phyloP scores from a whole-genome alignment of 1,140 invertebrate species.

The Drosophila novamexicana region DNA sequence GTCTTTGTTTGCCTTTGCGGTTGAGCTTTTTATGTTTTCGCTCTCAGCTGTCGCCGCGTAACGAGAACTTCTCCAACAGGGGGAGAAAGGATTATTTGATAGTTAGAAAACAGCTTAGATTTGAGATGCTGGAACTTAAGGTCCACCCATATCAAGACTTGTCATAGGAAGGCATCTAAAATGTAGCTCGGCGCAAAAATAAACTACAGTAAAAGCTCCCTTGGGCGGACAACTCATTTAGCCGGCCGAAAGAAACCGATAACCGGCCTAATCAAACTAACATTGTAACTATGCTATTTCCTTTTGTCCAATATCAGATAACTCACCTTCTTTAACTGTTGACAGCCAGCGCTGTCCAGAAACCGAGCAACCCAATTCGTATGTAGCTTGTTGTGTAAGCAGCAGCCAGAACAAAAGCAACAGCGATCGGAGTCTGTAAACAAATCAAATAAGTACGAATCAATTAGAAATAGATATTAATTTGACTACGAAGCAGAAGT shows the following conservation, averaged over 20 bases:
- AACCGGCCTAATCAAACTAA: not conserved
- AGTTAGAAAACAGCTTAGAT: constrained; percentile 22
- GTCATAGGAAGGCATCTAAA: not conserved
- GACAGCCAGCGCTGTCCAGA: constrained; percentile 40
- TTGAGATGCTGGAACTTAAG: constrained; percentile 9
- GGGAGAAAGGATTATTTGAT: constrained; percentile 15
- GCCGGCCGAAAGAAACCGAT: not conserved
- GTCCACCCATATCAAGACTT: not conserved
- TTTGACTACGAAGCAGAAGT: not conserved
- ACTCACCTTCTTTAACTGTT: constrained; percentile 59
- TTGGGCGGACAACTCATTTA: not conserved
- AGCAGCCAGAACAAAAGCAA: constrained; percentile 26
- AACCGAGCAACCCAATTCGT: constrained; percentile 21
- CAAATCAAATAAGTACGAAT: not conserved
- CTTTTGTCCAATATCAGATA: not conserved
- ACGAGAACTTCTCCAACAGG: constrained; percentile 9
- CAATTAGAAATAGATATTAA: constrained; percentile 15
- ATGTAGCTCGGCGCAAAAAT: not conserved
- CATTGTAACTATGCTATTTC: not conserved
- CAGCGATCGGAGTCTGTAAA: constrained; percentile 21
- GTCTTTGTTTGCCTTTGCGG: constrained; percentile 16
- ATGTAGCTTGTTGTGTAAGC: not conserved
- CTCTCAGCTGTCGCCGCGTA: constrained; percentile 46
- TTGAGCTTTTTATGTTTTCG: constrained; percentile 46
- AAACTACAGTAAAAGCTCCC: not conserved